Conservation (phyloP, 2,113 vertebrate species). For the Psettodes erumei region DNA sequence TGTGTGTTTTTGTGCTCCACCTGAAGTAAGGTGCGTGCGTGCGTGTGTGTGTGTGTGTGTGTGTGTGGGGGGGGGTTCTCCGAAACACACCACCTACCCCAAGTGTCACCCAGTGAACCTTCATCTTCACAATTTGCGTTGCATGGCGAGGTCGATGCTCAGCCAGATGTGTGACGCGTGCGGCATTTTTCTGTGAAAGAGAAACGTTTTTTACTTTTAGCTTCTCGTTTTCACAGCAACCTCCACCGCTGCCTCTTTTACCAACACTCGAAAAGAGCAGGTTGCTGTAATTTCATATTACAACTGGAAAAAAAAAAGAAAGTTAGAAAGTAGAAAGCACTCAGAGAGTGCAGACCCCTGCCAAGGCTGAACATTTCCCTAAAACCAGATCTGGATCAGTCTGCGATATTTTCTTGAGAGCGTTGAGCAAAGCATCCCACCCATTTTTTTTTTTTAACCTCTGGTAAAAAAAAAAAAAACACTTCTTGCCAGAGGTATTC, state of each 20-base stretch:
- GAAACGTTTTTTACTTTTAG: not conserved
- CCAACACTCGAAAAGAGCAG: too few species aligned
- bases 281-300: not conserved
- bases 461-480: too few species aligned
- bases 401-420: too few species aligned
- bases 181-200: not conserved
- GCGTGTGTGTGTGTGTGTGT: slow-evolving; percentile 25
- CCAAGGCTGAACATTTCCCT: too few species aligned
- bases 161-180: not conserved
- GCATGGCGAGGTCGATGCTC: not conserved
- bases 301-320: not conserved
- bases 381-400: too few species aligned
- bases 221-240: not conserved
- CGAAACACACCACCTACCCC: not conserved
- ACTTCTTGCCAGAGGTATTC: too few species aligned
- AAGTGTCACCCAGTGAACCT: not conserved
- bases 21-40: too few species aligned
- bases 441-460: too few species aligned
- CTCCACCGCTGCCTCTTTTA: too few species aligned
- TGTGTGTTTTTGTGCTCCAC: slow-evolving; percentile 11
- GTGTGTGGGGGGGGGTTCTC: not conserved
- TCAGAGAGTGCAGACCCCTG: too few species aligned
- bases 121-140: slow-evolving; percentile 41
- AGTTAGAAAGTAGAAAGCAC: too few species aligned
- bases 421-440: too few species aligned